Evolutionary conservation across 2,113 vertebrate genomes (phyloP).

Genomic region (Loxodonta africana): DNA sequence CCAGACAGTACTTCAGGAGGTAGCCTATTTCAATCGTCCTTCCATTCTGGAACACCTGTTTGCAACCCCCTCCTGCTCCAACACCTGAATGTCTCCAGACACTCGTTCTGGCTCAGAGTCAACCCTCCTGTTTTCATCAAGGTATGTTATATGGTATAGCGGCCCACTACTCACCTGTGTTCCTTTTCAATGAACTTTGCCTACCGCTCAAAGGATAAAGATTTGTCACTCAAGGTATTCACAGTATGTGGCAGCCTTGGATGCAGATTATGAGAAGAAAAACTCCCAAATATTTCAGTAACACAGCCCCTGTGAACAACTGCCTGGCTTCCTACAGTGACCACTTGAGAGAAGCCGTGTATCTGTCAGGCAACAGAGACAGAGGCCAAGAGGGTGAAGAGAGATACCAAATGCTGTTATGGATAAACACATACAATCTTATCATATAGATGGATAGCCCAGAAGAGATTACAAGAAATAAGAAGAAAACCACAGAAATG

Average conservation of each 20-base stretch:
- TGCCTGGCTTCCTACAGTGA: background rate
- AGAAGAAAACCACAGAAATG: background rate
- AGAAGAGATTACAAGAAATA: background rate
- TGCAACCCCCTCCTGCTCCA: conserved; percentile 11
- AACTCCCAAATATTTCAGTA: background rate
- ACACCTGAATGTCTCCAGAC: background rate
- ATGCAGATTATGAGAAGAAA: background rate
- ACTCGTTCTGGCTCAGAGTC: conserved; percentile 10
- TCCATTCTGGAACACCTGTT: conserved; percentile 22
- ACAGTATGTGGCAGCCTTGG: background rate
- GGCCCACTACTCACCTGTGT: background rate
- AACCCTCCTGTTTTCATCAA: conserved; percentile 8
- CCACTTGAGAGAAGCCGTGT: background rate
- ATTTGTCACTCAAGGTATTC: background rate
- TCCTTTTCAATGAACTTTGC: conserved; percentile 36
- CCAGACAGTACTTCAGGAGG: background rate
- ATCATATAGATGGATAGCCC: background rate
- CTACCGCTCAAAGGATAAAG: conserved; percentile 19
- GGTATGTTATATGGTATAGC: background rate
- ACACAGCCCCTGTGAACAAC: background rate
- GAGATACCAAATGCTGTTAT: background rate
- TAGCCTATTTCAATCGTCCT: background rate
- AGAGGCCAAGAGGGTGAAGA: background rate
- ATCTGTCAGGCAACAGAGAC: background rate
- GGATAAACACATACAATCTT: background rate